phyloP scores from a whole-genome alignment of 2,888 invertebrate species.

The Oconnorella tubifera region DNA sequence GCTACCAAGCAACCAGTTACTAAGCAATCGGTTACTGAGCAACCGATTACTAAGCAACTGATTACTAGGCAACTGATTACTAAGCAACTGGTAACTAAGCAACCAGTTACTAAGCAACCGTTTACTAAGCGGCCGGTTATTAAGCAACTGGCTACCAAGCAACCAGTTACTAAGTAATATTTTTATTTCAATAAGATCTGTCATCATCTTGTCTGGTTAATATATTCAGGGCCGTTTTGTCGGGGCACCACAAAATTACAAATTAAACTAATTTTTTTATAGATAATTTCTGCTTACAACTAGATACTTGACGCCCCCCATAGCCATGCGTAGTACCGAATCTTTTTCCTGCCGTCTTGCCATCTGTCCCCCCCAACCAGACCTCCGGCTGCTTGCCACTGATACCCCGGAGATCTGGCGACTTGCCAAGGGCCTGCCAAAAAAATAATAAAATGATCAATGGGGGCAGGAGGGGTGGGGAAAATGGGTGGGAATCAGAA shows the following conservation, averaged over 20 bases:
- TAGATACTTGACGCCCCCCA: neutral
- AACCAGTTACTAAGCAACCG: neutral
- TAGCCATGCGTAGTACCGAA: neutral
- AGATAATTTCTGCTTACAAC: too few species aligned
- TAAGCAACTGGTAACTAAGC: neutral
- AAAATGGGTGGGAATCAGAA: too few species aligned
- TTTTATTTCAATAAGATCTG: too few species aligned
- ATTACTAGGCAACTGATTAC: neutral
- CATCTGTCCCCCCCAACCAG: neutral
- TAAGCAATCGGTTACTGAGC: neutral
- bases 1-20: neutral
- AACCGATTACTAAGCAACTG: neutral
- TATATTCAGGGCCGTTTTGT: too few species aligned
- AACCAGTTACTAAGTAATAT: too few species aligned
- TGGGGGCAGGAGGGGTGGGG: too few species aligned
- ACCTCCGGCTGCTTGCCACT: slow-evolving; percentile 2
- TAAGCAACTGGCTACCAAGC: too few species aligned
- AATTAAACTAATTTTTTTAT: too few species aligned
- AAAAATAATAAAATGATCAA: neutral
- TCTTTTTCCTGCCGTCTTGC: neutral
- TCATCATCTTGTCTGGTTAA: too few species aligned
- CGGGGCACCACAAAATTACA: too few species aligned
- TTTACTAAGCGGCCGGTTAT: too few species aligned
- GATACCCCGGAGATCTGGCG: slow-evolving; percentile 5
- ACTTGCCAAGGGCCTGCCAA: slow-evolving; percentile 1